Evolutionary conservation across 2,797 vertebrate species (phyloP), one percentile per base, ranked within the genome.

Genomic region (Hypotaenidia okinawae): DNA sequence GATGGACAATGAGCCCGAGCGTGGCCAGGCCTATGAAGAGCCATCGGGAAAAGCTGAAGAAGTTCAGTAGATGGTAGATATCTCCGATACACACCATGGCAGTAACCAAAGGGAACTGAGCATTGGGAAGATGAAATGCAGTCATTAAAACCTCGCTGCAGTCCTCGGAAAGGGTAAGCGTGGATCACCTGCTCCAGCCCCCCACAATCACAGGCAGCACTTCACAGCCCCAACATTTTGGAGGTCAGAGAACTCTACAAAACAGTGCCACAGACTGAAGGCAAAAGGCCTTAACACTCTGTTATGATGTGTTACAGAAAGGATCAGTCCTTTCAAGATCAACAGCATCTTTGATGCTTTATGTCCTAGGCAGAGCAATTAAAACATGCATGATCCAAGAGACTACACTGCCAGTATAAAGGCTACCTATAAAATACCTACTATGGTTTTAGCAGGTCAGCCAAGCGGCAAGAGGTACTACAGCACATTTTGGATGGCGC

Each of bases 41-140:
- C 97, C 98, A 98, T 55, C 97, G 95, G 66, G 98, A 97, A 88
- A 98, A 98, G 82, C 98, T 98, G 96, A 97, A 97, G 95, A 98
- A 98, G 94, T 96, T 97, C 94, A 98, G 21, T 4, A 98, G 96
- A 25, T 96, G 97, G 74, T 98, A 98, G 77, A 98, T 95, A 47
- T 98, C 98, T 86, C 98, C 98, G 1, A 98, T 88, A 68, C 96
- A 97, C 82, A 98, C 97, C 98, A 98, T 98, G 84, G 94, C 78
- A 79, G 97, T 97, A 66, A 98, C 93, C 94, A 98, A 89, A 76
- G 98, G 98, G 81, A 97, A 97, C 97, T 97, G 93, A 69, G 49
- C 45, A 24, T 84, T 57, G 63, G 69, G 85, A 78, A 95, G 51
- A 84, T 25, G 47, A 95, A 95, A 94, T 37, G 54, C 5, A 66